Conservation (phyloP, 2,888 invertebrate genomes). For the Leucoptera coffeella region DNA sequence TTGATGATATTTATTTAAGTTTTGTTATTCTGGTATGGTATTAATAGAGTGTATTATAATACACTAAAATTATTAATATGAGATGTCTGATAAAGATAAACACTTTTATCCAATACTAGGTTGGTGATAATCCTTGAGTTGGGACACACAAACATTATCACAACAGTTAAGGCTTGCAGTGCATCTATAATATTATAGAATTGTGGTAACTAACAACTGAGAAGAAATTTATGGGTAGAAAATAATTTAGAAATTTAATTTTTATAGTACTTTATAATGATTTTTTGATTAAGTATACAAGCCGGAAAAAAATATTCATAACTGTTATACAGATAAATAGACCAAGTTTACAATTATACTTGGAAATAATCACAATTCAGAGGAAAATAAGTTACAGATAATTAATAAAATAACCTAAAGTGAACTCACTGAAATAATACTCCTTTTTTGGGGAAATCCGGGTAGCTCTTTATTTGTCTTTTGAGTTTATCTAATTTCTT, state of each 20-base stretch:
- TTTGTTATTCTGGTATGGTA: too few species aligned
- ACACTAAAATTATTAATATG: constrained; percentile 5
- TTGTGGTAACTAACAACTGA: too few species aligned
- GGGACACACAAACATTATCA: too few species aligned
- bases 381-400: neutral
- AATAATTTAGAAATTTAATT: too few species aligned
- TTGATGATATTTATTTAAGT: too few species aligned
- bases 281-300: neutral
- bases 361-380: neutral
- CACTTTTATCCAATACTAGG: neutral
- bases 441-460: constrained; percentile 83
- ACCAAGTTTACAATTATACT: neutral
- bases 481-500: constrained; percentile 57
- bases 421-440: constrained; percentile 71
- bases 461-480: constrained; percentile 60
- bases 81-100: neutral
- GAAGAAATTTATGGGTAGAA: too few species aligned
- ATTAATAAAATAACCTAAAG: neutral
- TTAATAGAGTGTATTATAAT: too few species aligned
- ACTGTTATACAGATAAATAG: neutral
- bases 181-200: too few species aligned
- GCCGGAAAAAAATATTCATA: neutral
- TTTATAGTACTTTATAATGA: too few species aligned
- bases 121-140: neutral
- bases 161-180: too few species aligned